phyloP scores from a whole-genome alignment of 2,888 invertebrate species.

The Andrena camellia region DNA sequence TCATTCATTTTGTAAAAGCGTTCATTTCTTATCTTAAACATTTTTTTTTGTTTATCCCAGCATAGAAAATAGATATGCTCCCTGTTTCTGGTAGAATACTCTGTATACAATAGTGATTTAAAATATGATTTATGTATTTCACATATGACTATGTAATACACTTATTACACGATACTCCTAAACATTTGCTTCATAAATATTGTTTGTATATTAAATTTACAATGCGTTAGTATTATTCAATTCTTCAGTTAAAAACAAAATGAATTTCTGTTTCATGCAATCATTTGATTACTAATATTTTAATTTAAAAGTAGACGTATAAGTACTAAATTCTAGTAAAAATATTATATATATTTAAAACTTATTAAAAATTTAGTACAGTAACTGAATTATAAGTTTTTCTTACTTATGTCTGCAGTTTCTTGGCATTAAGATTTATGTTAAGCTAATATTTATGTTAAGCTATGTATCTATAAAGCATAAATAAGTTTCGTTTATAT shows the following conservation, averaged over 20 bases:
- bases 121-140: conserved; percentile 54
- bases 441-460: conserved; percentile 1
- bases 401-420: conserved; percentile 8
- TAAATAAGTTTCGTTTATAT: conserved; percentile 2
- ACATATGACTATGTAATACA: conserved; percentile 45
- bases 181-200: not conserved
- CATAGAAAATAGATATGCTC: not conserved
- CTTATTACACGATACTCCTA: conserved; percentile 1
- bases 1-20: not conserved
- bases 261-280: conserved; percentile 8
- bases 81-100: not conserved
- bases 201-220: conserved; percentile 2
- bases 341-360: conserved; percentile 17
- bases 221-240: not conserved
- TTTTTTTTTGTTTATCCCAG: not conserved
- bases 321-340: not conserved
- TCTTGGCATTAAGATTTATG: conserved; percentile 1
- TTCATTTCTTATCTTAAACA: not conserved
- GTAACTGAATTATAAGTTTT: conserved; percentile 12
- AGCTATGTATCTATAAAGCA: not conserved
- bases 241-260: not conserved
- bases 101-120: conserved; percentile 5
- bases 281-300: conserved; percentile 4
- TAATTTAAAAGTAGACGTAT: not conserved
- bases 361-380: conserved; percentile 3